Evolutionary conservation across 2,113 vertebrate species (phyloP), one percentile per base, ranked within the genome.

Genomic region (Vireo altiloquus): DNA sequence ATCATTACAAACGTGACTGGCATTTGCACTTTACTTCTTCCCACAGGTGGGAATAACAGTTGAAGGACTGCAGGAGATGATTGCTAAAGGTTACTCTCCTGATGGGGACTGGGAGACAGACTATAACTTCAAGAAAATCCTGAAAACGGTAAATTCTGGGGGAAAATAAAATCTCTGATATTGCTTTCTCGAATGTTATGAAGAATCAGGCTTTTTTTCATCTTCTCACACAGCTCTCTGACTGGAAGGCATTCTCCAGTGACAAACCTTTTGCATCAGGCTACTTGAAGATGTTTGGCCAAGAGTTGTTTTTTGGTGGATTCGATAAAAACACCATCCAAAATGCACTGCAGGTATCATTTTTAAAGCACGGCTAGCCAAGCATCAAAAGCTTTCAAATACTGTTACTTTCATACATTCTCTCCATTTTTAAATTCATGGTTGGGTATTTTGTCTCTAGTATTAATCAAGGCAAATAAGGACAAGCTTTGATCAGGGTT

Each of bases 271-370:
- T 95, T 63, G 95, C 20, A 50, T 91, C 70, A 4, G 64, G 54
- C 46, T 95, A 96, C 68, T 2, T 96, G 81, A 98, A 97, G 80
- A 90, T 97, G 82, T 97, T 97, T 95, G 90, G 50, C 65, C 95
- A 98, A 94, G 97, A 96, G 42, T 0, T 97, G 31, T 69, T 94
- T 39, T 97, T 72, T 68, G 82, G 70, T 44, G 27, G 12, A 69
- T 18, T 97, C 39, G 82, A 94, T 69, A 92, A 95, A 93, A 84
- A 94, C 0, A 7, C 80, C n/a, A 92, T 97, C n/a, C 91, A 96
- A 95, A 88, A 90, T 42, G 9, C 78, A 57, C 19, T 97, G 31
- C 92, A 98, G 97, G 97, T 98, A 96, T 76, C 11, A 24, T 81
- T 90, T 94, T 8, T 9, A 86, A 77, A 92, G 50, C 11, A 79